These are phyloP conservation scores for Murina feae DNA, from an alignment of 2,113 vertebrate species.

Conservation along the genomic window DNA sequence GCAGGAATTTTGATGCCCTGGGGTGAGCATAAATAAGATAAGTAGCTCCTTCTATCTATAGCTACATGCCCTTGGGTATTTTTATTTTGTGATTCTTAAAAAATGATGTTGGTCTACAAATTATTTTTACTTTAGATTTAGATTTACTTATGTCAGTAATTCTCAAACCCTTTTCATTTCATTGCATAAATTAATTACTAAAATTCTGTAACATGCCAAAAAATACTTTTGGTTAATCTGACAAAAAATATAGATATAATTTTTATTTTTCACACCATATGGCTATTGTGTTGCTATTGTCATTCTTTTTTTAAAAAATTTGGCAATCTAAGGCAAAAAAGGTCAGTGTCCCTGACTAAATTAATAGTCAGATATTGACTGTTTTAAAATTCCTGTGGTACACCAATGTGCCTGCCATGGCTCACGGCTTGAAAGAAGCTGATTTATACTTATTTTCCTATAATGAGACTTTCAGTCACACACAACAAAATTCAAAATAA, in stretches of 20 bases:
- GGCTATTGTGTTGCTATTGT: background rate
- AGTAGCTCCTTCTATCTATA: background rate
- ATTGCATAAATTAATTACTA: background rate
- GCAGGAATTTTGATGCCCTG: background rate
- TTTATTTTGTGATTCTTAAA: background rate
- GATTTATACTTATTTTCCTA: background rate
- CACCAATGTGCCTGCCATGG: no score
- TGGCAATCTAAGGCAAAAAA: background rate
- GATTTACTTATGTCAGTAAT: background rate
- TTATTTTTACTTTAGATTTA: background rate
- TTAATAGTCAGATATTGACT: background rate
- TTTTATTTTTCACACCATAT: background rate
- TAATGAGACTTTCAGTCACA: background rate
- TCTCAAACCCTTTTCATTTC: background rate
- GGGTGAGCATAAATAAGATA: background rate
- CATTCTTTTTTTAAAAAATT: background rate
- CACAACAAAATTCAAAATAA: background rate
- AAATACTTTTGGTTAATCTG: background rate
- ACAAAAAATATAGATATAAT: background rate
- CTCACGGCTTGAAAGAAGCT: background rate
- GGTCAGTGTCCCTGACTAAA: background rate
- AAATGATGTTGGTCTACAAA: background rate
- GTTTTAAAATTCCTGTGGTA: background rate
- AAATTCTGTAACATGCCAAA: background rate
- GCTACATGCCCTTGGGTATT: background rate